Conservation (phyloP, 92 coral and sea anemone species). For the Porites rus region DNA sequence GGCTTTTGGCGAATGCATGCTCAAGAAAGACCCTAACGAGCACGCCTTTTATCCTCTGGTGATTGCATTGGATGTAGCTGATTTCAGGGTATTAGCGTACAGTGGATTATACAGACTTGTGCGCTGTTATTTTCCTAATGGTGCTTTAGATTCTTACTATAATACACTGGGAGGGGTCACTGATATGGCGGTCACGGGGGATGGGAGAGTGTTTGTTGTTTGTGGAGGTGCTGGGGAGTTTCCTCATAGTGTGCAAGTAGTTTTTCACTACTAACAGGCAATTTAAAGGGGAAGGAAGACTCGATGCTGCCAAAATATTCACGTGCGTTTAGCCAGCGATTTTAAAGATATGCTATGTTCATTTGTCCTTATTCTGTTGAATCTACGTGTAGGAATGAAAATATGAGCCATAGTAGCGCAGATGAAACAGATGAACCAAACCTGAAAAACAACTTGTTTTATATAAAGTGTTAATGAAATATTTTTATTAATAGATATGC, state of each 20-base stretch:
- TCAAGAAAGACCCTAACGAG: constrained; percentile 70
- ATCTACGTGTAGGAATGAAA: no score
- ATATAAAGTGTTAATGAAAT: no score
- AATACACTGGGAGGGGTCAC: constrained; percentile 72
- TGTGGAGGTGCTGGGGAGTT: constrained; percentile 75
- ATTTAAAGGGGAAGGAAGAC: background rate
- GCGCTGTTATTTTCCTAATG: constrained; percentile 73
- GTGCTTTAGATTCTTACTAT: constrained; percentile 70
- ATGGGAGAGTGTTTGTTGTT: constrained; percentile 74
- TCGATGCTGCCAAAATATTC: no score
- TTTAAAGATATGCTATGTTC: no score
- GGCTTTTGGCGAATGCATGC: constrained; percentile 83
- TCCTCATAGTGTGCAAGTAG: constrained; percentile 76
- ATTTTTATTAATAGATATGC: no score
- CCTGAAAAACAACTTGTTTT: no score
- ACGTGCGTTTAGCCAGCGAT: no score
- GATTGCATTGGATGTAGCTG: constrained; percentile 56
- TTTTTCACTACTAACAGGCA: constrained; percentile 57
- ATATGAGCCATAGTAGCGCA: no score
- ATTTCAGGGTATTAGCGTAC: constrained; percentile 63
- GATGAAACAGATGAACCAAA: no score
- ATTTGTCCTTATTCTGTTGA: no score
- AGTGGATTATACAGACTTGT: constrained; percentile 73
- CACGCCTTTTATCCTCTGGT: constrained; percentile 73
- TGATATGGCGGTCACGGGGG: constrained; percentile 75